Evolutionary conservation across 2,888 invertebrate genomes (phyloP).

Genomic region (Acleris literana): DNA sequence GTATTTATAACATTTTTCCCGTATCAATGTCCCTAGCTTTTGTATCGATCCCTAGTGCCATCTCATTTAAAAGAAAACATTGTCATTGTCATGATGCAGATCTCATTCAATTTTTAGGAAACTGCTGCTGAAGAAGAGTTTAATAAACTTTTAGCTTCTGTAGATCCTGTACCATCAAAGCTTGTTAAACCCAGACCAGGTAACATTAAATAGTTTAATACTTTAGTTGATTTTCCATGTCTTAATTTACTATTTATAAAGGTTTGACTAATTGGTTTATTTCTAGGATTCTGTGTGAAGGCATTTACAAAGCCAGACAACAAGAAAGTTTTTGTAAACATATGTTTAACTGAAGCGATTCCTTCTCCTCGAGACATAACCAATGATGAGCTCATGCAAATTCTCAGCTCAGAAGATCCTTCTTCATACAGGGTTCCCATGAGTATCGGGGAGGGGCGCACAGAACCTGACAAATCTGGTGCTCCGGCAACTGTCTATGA

Average conservation of each 20-base stretch:
- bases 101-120: conserved; percentile 61
- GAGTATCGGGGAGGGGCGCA: conserved; percentile 93
- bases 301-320: conserved; percentile 85
- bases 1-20: no score
- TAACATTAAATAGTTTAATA: conserved; percentile 51
- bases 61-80: no score
- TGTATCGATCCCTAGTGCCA: no score
- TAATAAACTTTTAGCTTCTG: conserved; percentile 79
- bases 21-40: no score
- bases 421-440: conserved; percentile 92
- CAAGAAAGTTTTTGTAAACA: conserved; percentile 92
- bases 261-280: background rate
- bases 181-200: conserved; percentile 88
- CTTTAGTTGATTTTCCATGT: conserved; percentile 2
- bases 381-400: conserved; percentile 87
- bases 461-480: conserved; percentile 90
- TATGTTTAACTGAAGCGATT: conserved; percentile 91
- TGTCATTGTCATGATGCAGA: background rate
- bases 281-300: conserved; percentile 91
- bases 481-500: conserved; percentile 90
- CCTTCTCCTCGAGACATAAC: conserved; percentile 88
- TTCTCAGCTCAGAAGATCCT: conserved; percentile 87
- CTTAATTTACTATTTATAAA: no score
- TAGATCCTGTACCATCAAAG: conserved; percentile 82
- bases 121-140: conserved; percentile 84